Base-by-base conservation (phyloP, 2,888 invertebrate species). In the Nowickia ferox region DNA sequence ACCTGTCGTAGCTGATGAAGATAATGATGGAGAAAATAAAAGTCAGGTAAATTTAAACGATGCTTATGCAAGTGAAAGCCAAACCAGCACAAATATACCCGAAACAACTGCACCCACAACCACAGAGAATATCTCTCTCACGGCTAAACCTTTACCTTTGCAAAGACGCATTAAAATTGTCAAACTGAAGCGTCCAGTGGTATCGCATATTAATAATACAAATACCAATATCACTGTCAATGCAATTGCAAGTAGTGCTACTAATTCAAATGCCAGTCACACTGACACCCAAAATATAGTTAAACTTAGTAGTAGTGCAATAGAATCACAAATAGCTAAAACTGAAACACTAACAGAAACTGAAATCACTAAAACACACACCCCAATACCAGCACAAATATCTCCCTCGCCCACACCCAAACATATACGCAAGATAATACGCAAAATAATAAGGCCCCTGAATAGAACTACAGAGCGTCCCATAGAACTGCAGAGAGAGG, bases 351-450 rank as follows among this genome's bases (percentile, higher is more conserved):
- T 76, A 84, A 84, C 72, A 71, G 66, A 84, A 75, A 78, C 81
- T 42, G 80, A 84, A 83, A 75, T 55, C 71, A 57, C 68, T 68
- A 44, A 81, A 84, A 87, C 75, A 80, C 76, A 84, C 55, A 87
- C 87, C 40, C 83, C 87, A 80, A 87, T 82, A 63, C 63, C 61
- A 78, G 6, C 69, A 63, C 75, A 72, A 65, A 57, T 84, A 44
- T 78, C 86, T 51, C n/a, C 48, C 10, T 11, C 40, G 2, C 61
- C 63, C 72, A 87, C 84, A 83, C 85, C 90, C 40, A 91, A 92
- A 88, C 90, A 90, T 42, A 88, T 90, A 84, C 90, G 92, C 9
- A 91, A 91, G 76, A 87, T 91, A 55, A 89, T 91, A 38, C 90
- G 90, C 40, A 90, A 91, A 63, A 84, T 92, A 17, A 87, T 89